A percentile compares a stretch with the other conserved stretches of the same genome.
Evolutionary conservation across 1,140 invertebrate genomes (phyloP).

Genomic region (Tetragonula clypearis): DNA sequence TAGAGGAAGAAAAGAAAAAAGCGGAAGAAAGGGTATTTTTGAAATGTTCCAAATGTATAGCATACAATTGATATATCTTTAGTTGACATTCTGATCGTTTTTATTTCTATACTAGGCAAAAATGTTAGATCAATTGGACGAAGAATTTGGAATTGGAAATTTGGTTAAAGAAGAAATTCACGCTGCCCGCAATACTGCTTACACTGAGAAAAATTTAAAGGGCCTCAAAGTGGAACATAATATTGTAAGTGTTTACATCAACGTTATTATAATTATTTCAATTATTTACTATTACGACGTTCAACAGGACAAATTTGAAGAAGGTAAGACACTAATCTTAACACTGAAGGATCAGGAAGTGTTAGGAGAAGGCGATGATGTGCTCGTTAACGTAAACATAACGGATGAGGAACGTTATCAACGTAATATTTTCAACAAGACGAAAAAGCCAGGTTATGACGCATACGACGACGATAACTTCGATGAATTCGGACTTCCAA

Average conservation of each 20-base stretch:
- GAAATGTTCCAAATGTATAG: not conserved
- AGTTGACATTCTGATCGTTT: conserved; percentile 25
- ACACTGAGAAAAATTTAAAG: conserved; percentile 87
- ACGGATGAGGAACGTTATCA: conserved; percentile 95
- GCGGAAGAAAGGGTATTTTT: conserved; percentile 90
- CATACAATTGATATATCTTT: not conserved
- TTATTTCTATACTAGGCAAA: conserved; percentile 86
- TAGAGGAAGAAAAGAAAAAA: conserved; percentile 91
- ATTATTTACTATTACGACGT: conserved; percentile 27
- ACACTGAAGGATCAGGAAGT: conserved; percentile 97
- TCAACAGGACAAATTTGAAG: conserved; percentile 86
- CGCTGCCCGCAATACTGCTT: conserved; percentile 84
- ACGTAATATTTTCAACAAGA: conserved; percentile 92
- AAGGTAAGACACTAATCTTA: conserved; percentile 93
- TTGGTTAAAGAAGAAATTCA: conserved; percentile 90
- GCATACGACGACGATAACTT: conserved; percentile 95
- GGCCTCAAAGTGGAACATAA: conserved; percentile 95
- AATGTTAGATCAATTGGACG: conserved; percentile 96
- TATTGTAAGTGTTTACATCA: conserved; percentile 80
- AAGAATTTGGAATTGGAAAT: conserved; percentile 94
- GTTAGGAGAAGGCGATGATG: conserved; percentile 93
- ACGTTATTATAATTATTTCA: not conserved
- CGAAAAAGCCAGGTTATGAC: conserved; percentile 90
- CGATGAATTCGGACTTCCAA: conserved; percentile 90
- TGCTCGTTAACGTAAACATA: conserved; percentile 98